A percentile compares a stretch with the other conserved stretches of the same genome.
Evolutionary conservation across 2,113 vertebrate species (phyloP).

Genomic region (Zosterops pallidus): DNA sequence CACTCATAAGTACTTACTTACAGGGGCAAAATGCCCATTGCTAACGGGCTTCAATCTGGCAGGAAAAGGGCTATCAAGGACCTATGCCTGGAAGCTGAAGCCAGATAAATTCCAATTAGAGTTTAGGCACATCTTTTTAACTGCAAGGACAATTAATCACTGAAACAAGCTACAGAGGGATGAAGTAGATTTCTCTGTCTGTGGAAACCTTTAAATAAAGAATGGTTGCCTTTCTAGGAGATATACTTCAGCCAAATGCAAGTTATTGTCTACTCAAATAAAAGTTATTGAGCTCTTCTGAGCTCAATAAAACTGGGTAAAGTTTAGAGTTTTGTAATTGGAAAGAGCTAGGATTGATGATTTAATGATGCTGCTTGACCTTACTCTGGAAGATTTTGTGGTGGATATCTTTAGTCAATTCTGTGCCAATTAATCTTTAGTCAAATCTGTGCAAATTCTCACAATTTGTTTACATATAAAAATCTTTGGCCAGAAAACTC

Average conservation of each 20-base stretch:
- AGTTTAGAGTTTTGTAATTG: not conserved
- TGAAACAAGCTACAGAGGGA: not conserved
- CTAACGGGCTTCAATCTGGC: not conserved
- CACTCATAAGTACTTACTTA: not conserved
- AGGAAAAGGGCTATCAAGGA: not conserved
- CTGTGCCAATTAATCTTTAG: not conserved
- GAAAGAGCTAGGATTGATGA: not conserved
- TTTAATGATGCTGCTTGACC: not conserved
- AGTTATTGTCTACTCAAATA: not conserved
- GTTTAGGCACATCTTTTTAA: slow-evolving; percentile 9
- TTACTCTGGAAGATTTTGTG: not conserved
- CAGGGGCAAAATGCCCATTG: not conserved
- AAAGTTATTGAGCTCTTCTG: not conserved
- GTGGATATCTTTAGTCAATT: not conserved
- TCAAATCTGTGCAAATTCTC: not conserved
- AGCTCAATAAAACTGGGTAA: not conserved
- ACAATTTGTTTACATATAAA: not conserved
- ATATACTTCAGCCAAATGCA: not conserved
- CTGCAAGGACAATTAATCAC: not conserved
- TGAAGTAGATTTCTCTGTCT: not conserved
- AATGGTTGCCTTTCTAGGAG: not conserved
- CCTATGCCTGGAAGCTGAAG: not conserved
- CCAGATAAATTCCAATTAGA: slow-evolving; percentile 33
- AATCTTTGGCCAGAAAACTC: not conserved
- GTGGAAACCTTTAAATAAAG: slow-evolving; percentile 15